Percentiles rank a stretch among this genome's conserved stretches.
Conservation (phyloP, 2,888 invertebrate species). For the Anthoptus insignis region DNA sequence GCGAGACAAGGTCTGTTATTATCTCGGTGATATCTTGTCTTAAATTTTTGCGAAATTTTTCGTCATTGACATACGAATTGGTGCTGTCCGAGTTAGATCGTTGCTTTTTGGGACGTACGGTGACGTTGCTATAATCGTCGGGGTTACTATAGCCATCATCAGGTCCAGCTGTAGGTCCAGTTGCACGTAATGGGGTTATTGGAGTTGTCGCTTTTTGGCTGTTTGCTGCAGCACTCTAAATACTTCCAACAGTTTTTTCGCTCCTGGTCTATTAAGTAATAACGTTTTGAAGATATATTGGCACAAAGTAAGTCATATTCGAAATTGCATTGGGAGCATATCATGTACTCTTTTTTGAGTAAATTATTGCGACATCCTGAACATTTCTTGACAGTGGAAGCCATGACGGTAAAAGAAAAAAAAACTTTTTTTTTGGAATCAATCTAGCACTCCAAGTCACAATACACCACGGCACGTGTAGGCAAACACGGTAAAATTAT, state of each 20-base stretch:
- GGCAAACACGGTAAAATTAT: too few relatives aligned
- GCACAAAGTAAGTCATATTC: constrained; percentile 33
- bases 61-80: constrained; percentile 15
- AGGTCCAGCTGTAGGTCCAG: too few relatives aligned
- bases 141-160: background rate
- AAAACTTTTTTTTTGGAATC: too few relatives aligned
- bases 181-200: constrained; percentile 37
- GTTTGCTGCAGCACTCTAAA: constrained; percentile 34
- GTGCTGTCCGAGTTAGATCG: constrained; percentile 4
- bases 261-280: constrained; percentile 26
- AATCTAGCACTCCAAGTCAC: too few relatives aligned
- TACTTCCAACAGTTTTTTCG: constrained; percentile 31
- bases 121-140: background rate
- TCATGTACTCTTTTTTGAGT: constrained; percentile 26
- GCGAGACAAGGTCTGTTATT: constrained; percentile 9
- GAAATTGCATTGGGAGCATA: constrained; percentile 18
- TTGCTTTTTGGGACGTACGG: constrained; percentile 5
- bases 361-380: constrained; percentile 17
- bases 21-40: constrained; percentile 16
- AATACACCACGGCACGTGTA: too few relatives aligned
- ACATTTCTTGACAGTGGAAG: constrained; percentile 13
- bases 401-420: too few relatives aligned
- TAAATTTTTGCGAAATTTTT: constrained; percentile 13
- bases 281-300: constrained; percentile 31
- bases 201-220: constrained; percentile 31